phyloP scores from a whole-genome alignment of 2,888 invertebrate genomes.

The Carpatolechia fugitivella region DNA sequence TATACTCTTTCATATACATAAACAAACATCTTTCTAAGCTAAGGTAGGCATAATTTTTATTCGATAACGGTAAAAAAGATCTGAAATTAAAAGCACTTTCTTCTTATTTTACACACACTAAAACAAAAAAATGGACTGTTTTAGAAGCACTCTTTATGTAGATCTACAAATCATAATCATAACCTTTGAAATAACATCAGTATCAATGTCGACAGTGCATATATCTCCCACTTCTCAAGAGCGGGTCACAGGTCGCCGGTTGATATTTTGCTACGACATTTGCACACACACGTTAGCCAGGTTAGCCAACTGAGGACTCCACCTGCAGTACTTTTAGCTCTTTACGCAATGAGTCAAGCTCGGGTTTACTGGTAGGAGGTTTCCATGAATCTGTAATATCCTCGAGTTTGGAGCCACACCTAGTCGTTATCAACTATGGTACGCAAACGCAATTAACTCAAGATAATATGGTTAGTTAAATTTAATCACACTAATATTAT shows the following conservation, averaged over 20 bases:
- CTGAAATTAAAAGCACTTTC: too few relatives aligned
- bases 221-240: conserved; percentile 52
- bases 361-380: too few relatives aligned
- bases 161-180: not conserved
- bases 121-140: too few relatives aligned
- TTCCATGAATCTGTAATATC: conserved; percentile 10
- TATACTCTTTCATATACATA: too few relatives aligned
- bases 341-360: conserved; percentile 12
- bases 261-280: conserved; percentile 71
- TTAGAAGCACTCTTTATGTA: too few relatives aligned
- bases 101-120: too few relatives aligned
- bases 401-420: not conserved
- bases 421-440: not conserved
- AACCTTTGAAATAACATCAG: conserved; percentile 12
- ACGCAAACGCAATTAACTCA: too few relatives aligned
- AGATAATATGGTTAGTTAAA: not conserved
- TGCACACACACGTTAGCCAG: conserved; percentile 60
- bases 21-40: too few relatives aligned
- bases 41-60: too few relatives aligned
- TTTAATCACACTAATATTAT: too few relatives aligned
- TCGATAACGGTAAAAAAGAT: too few relatives aligned
- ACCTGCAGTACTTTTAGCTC: not conserved
- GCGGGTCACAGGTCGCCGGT: conserved; percentile 56
- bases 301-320: conserved; percentile 26
- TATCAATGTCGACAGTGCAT: conserved; percentile 35